Base-by-base conservation (phyloP, 2,888 invertebrate genomes). In the Dryobotodes eremita region DNA sequence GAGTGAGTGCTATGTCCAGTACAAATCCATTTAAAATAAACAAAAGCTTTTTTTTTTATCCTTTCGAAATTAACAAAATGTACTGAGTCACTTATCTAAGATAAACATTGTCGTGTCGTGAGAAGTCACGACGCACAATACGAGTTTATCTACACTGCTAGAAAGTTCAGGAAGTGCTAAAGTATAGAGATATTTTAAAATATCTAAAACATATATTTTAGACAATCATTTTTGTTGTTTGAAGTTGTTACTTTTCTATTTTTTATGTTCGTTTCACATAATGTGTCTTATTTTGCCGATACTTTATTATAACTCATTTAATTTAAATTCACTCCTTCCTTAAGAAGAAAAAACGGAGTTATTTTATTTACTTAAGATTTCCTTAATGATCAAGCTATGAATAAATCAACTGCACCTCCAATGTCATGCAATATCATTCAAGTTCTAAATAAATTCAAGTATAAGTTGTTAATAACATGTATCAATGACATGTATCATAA, bases 81-180 rank as follows among this genome's bases (percentile, higher is more conserved):
- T n/a, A 78, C 72, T 48, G 53, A 80, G 77, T 83, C 88, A 88
- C 71, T 71, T 70, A 80, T 88, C 70, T 80, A 77, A 88, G 78
- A 80, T 82, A 89, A 89, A 89, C 77, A 88, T 85, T 79, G 77
- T 83, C 81, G 79, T 71, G 79, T 72, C 88, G 74, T 73, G 80
- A 71, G 68, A 71, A 89, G 89, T 88, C 87, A 89, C 83, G 81
- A 80, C 83, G 65, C 65, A 77, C 77, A 71, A 64, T 79, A 84
- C 82, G 64, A 87, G 85, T 88, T 86, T 82, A 78, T 86, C 86
- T 78, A 79, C 83, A 80, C 64, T n/a, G 72, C 83, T 89, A 89
- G 88, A 89, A 89, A 89, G 88, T 89, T 86, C 79, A 89, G 83
- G 80, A 84, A 88, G 80, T 86, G 80, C 79, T 79, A 83, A 81